Evolutionary conservation across 2,888 invertebrate genomes (phyloP), one percentile per base, ranked within the genome.

Genomic region (Pyralis farinalis): DNA sequence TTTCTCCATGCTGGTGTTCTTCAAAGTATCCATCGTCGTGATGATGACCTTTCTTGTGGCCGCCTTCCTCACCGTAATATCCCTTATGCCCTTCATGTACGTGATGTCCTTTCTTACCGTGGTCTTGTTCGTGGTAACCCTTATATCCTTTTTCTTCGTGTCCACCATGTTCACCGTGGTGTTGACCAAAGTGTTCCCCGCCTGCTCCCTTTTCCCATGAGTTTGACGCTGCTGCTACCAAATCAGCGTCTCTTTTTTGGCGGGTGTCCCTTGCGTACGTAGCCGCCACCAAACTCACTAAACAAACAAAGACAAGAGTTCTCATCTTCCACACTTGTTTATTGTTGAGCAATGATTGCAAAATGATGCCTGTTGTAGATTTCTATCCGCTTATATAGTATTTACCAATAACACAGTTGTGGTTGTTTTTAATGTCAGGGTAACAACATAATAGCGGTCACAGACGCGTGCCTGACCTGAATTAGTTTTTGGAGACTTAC

Each of bases 141-240:
- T 94, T 92, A 83, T 94, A 93, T 3, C 93, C 93, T 50, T 94
- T 93, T 41, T 94, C 92, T 1, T 90, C 93, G 56, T 93, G 91
- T 36, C 91, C 92, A 0, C 94, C 94, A 42, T 92, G 90, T 43
- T 92, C 90, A 29, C 83, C 77, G 57, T 91, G 91, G 47, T 93
- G 91, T 42, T 91, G 91, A 0, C 90, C 90, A 51, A 93, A 90
- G 47, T 93, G 90, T 46, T 92, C 92, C 25, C 90, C 90, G 0
- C 93, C 93, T 1, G 90, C 92, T 5, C 93, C 94, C 46, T 85
- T 79, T 47, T 79, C 84, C 84, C 84, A 88, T 44, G 75, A 71
- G 31, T 77, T 46, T 11, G 84, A 85, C 1, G 90, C 92, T 0
- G 91, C 91, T 4, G 74, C 74, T 34, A 80, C 83, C 33, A 92